Evolutionary conservation across 1,140 invertebrate genomes (phyloP).

Genomic region (Leptinotarsa lineolata): DNA sequence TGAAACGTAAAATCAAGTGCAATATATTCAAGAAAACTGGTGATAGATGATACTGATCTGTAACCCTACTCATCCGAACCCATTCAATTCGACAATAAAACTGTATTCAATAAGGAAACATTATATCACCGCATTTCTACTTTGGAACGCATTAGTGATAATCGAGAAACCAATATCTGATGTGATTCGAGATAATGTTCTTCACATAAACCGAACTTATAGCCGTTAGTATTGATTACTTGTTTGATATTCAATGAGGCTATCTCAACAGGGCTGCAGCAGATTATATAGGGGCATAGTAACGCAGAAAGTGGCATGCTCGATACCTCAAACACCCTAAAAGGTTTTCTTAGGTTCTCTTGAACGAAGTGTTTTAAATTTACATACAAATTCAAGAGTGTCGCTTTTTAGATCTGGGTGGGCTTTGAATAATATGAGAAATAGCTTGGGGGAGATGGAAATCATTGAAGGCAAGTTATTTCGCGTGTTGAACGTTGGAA

Average conservation of each 20-base stretch:
- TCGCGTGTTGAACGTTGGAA: no score
- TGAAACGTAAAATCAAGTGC: no score
- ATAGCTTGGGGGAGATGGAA: neutral
- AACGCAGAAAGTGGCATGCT: neutral
- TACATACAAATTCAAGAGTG: constrained; percentile 37
- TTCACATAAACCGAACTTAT: constrained; percentile 22
- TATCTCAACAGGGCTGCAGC: constrained; percentile 5
- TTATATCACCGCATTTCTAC: neutral
- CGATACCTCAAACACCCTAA: constrained; percentile 24
- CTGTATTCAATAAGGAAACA: neutral
- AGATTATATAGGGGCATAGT: neutral
- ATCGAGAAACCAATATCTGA: constrained; percentile 1
- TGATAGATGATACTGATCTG: no score
- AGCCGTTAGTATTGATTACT: constrained; percentile 18
- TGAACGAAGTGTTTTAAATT: constrained; percentile 41
- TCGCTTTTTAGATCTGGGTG: constrained; percentile 21
- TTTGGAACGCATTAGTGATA: constrained; percentile 17
- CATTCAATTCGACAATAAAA: no score
- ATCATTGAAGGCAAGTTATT: neutral
- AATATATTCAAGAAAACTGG: no score
- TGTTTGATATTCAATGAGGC: constrained; percentile 21
- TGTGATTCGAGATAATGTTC: constrained; percentile 16
- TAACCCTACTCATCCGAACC: no score
- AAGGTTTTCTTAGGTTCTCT: constrained; percentile 31
- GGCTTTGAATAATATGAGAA: constrained; percentile 16